Percentiles rank a stretch among this genome's conserved stretches.
Evolutionary conservation across 2,797 vertebrate genomes (phyloP).

Genomic region (Cossypha heuglini): DNA sequence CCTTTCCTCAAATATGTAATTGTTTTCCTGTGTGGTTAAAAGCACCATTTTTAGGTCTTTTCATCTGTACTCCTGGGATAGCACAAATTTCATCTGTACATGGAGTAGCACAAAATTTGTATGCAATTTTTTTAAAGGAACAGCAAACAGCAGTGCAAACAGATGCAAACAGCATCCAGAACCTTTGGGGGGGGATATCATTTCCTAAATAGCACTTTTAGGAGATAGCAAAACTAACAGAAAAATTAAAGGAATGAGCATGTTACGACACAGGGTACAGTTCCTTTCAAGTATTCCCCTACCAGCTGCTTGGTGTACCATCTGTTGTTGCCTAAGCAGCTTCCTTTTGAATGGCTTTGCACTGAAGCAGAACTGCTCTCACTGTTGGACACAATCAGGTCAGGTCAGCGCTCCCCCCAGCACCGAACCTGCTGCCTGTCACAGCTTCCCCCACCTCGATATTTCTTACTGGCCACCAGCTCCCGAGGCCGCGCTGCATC

Average conservation of each 20-base stretch:
- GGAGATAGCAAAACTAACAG: background rate
- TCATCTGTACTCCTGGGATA: constrained; percentile 37
- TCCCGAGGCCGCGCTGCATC: constrained; percentile 39
- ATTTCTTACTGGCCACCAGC: constrained; percentile 64
- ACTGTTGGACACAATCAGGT: constrained; percentile 76
- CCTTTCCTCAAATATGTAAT: constrained; percentile 57
- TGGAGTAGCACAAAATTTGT: background rate
- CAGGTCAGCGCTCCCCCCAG: constrained; percentile 65
- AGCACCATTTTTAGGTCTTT: constrained; percentile 37
- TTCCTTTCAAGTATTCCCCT: constrained; percentile 52
- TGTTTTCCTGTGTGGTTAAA: constrained; percentile 64
- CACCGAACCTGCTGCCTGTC: constrained; percentile 63
- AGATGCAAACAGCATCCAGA: background rate
- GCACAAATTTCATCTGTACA: constrained; percentile 2
- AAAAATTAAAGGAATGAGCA: constrained; percentile 10
- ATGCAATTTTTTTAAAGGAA: background rate
- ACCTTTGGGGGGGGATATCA: background rate
- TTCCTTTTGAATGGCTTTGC: constrained; percentile 73
- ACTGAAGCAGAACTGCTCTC: constrained; percentile 71
- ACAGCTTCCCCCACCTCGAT: constrained; percentile 25
- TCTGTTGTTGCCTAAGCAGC: constrained; percentile 75
- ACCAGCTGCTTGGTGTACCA: constrained; percentile 76
- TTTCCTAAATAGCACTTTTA: background rate
- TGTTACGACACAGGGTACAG: constrained; percentile 30
- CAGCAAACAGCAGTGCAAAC: background rate